Conservation (phyloP, 1,140 invertebrate species). For the Ganaspis sp. region DNA sequence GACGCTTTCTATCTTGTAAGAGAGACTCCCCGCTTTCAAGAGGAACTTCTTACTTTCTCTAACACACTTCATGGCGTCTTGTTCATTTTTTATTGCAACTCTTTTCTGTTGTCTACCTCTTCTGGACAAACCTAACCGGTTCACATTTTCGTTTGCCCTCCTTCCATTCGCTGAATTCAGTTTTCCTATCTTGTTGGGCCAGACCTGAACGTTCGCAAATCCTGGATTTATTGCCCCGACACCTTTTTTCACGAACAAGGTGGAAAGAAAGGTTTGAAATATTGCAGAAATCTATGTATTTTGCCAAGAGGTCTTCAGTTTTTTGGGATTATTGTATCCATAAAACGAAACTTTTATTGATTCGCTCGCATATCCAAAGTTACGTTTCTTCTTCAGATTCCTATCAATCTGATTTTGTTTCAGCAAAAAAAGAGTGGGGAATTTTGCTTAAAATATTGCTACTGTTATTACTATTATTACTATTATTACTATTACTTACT, state of each 20-base stretch:
- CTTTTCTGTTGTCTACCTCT: slow-evolving; percentile 41
- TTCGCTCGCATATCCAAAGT: too few relatives aligned
- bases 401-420: too few relatives aligned
- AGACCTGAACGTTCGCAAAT: slow-evolving; percentile 14
- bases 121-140: slow-evolving; percentile 11
- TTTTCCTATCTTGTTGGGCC: slow-evolving; percentile 21
- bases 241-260: background rate
- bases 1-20: too few relatives aligned
- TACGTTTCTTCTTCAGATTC: too few relatives aligned
- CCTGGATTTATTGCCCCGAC: background rate
- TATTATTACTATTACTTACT: too few relatives aligned
- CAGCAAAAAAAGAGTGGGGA: too few relatives aligned
- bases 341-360: too few relatives aligned
- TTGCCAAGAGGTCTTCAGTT: background rate
- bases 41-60: slow-evolving; percentile 40
- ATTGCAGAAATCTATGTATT: background rate
- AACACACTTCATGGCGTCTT: background rate
- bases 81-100: slow-evolving; percentile 37
- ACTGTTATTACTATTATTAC: too few relatives aligned
- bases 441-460: too few relatives aligned
- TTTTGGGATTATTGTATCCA: background rate
- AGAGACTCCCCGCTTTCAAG: too few relatives aligned
- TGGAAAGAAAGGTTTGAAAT: slow-evolving; percentile 5
- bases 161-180: background rate
- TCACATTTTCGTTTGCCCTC: background rate